phyloP scores from a whole-genome alignment of 2,888 invertebrate genomes.

The Harmothoe impar region DNA sequence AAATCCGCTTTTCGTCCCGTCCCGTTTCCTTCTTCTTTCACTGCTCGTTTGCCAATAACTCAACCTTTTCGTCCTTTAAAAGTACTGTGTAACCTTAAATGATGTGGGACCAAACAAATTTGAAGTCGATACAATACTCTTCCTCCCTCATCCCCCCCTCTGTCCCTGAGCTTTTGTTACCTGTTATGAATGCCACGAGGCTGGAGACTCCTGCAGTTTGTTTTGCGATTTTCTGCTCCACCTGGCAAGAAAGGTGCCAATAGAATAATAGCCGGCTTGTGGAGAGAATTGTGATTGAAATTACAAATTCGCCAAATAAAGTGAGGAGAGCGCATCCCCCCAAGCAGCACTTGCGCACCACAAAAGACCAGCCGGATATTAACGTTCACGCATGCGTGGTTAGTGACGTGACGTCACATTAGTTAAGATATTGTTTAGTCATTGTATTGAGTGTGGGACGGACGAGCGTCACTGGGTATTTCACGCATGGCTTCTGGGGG shows the following conservation, averaged over 20 bases:
- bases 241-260: background rate
- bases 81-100: background rate
- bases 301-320: background rate
- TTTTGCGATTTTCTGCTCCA: background rate
- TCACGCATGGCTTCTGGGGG: no score
- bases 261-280: background rate
- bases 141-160: background rate
- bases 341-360: background rate
- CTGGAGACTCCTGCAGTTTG: background rate
- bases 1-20: no score
- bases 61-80: no score
- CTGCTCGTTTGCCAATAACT: no score
- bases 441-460: background rate
- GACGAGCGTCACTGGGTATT: no score
- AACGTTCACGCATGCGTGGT: background rate
- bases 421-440: background rate
- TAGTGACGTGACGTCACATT: background rate
- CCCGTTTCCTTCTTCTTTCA: no score
- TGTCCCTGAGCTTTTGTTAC: background rate
- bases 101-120: background rate
- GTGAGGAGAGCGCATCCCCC: background rate
- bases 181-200: background rate
- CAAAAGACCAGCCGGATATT: slow-evolving; percentile 16
- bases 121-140: background rate
- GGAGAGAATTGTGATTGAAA: slow-evolving; percentile 9